Evolutionary conservation across 2,797 vertebrate species (phyloP).

Genomic region (Pachyuromys duprasi): DNA sequence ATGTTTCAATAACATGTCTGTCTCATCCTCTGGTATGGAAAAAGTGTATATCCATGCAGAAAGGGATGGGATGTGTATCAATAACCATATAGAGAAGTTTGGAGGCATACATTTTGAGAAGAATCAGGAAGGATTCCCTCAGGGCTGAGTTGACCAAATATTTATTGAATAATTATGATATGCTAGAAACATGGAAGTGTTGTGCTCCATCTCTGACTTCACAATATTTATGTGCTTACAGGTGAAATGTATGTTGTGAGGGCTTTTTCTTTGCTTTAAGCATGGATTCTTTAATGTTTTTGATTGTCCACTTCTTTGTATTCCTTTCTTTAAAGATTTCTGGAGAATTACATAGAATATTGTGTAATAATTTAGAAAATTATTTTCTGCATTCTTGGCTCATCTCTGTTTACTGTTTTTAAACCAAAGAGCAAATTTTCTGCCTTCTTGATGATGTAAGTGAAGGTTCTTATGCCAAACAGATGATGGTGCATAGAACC

Average conservation of each 20-base stretch:
- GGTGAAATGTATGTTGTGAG: not conserved
- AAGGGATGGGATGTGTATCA: not conserved
- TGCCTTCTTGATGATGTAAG: not conserved
- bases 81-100: not conserved
- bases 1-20: not conserved
- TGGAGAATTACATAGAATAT: not conserved
- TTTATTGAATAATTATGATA: not conserved
- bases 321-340: constrained; percentile 48
- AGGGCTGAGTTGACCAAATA: not conserved
- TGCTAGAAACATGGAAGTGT: not conserved
- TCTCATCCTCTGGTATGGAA: not conserved
- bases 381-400: not conserved
- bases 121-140: not conserved
- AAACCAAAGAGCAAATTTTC: not conserved
- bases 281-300: not conserved
- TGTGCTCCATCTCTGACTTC: not conserved
- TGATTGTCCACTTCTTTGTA: not conserved
- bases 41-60: not conserved
- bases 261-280: not conserved
- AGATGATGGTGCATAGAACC: not conserved
- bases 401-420: constrained; percentile 8
- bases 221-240: not conserved
- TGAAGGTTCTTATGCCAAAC: not conserved
- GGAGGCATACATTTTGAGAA: not conserved
- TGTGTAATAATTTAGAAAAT: not conserved